Conservation (phyloP, 2,888 invertebrate genomes). For the Scaptomyza caliginosa region DNA sequence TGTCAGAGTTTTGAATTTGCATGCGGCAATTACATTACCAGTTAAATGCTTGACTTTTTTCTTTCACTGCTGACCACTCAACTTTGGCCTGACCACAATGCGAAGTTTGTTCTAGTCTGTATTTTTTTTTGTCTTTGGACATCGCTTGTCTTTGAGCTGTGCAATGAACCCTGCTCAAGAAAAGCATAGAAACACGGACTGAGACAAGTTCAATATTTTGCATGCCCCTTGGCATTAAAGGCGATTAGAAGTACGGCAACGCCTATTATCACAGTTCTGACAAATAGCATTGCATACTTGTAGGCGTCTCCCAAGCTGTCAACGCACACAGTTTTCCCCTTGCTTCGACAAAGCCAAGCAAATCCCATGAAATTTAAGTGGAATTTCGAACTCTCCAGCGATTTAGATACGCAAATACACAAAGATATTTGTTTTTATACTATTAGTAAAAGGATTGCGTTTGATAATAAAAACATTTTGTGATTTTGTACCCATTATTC, state of each 20-base stretch:
- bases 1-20: slow-evolving; percentile 1
- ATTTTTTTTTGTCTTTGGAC: neutral
- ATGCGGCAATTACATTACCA: slow-evolving; percentile 24
- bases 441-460: slow-evolving; percentile 6
- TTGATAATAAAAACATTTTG: too few species aligned
- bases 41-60: slow-evolving; percentile 10
- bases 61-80: slow-evolving; percentile 17
- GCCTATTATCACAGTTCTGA: slow-evolving; percentile 6
- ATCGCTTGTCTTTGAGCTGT: neutral
- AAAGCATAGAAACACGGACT: slow-evolving; percentile 1
- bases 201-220: slow-evolving; percentile 21
- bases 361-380: slow-evolving; percentile 37
- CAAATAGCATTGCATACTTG: slow-evolving; percentile 9
- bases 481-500: too few species aligned
- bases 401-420: neutral
- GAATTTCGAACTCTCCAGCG: slow-evolving; percentile 28
- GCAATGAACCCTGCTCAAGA: slow-evolving; percentile 13
- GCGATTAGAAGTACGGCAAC: slow-evolving; percentile 11
- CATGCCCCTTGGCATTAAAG: slow-evolving; percentile 12
- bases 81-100: slow-evolving; percentile 14
- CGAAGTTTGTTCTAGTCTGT: neutral
- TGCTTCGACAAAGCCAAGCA: slow-evolving; percentile 6
- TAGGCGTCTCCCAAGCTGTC: slow-evolving; percentile 11
- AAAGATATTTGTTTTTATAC: slow-evolving; percentile 8
- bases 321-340: neutral